Base-by-base conservation (phyloP, 1,140 invertebrate genomes). In the Neelides sp. region DNA sequence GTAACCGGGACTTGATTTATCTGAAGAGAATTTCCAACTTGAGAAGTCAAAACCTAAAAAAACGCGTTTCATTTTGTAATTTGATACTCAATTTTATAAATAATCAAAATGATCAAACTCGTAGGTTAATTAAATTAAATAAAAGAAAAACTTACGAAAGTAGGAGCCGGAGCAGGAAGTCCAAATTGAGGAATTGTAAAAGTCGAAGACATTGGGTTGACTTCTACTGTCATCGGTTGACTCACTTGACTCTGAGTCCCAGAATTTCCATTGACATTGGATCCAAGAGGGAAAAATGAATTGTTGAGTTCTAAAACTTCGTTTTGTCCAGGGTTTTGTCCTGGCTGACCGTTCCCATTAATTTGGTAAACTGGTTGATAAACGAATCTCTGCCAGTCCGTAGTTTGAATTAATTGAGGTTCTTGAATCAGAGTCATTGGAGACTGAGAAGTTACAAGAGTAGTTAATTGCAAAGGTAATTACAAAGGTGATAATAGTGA, bases 361-460 rank as follows among this genome's bases (percentile, higher is more conserved):
- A 73, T 8, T 79, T 61, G 34, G 74, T 70, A n/a, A 80, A 72
- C 40, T 2, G 85, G 84, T 65, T 90, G 85, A 65, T 89, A 92
- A 50, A 91, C 80, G 54, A 85, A 83, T 0, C 86, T 89, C 66
- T 93, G 88, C 15, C 89, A 89, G 71, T 93, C 89, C 1, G 84
- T 73, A 10, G 86, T 86, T 66, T 93, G 89, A 32, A 94, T 78
- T 22, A 94, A 74, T 67, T 89, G 83, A 45, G 82, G 78, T 52
- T 73, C 74, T 46, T 75, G 67, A n/a, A n/a, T n/a, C n/a, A n/a
- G n/a, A n/a, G n/a, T n/a, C n/a, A n/a, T n/a, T n/a, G n/a, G n/a
- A n/a, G n/a, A n/a, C n/a, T n/a, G n/a, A n/a, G n/a, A n/a, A n/a
- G n/a, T n/a, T n/a, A n/a, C n/a, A n/a, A n/a, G n/a, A n/a, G n/a